phyloP scores from a whole-genome alignment of 2,113 vertebrate species.

The Glaucomys volans region DNA sequence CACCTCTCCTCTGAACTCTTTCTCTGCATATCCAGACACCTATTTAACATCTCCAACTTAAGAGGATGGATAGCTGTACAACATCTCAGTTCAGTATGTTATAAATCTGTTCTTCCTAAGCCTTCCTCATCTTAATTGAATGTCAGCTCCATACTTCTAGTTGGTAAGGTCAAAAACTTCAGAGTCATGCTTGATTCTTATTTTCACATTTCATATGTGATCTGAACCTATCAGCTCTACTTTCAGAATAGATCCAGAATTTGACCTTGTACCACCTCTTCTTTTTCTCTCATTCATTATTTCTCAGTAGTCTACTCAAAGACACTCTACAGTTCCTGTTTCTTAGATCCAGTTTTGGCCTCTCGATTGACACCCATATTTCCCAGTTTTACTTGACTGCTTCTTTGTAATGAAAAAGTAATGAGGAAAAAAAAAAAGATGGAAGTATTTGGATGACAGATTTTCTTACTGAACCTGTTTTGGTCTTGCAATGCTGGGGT shows the following conservation, averaged over 20 bases:
- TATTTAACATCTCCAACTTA: neutral
- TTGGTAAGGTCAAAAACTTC: constrained; percentile 3
- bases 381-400: neutral
- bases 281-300: neutral
- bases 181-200: constrained; percentile 12
- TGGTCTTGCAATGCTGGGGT: neutral
- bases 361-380: neutral
- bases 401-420: constrained; percentile 34
- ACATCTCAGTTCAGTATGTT: neutral
- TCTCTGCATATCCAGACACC: neutral
- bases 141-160: neutral
- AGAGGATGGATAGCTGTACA: neutral
- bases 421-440: neutral
- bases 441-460: neutral
- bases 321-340: neutral
- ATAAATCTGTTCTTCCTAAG: neutral
- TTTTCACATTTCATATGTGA: neutral
- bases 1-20: neutral
- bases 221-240: neutral
- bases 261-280: neutral
- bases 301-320: constrained; percentile 32
- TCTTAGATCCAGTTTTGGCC: neutral
- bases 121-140: neutral
- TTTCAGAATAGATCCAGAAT: constrained; percentile 41
- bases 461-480: constrained; percentile 1